Conservation (phyloP, 2,888 invertebrate genomes). For the Metellina segmentata region DNA sequence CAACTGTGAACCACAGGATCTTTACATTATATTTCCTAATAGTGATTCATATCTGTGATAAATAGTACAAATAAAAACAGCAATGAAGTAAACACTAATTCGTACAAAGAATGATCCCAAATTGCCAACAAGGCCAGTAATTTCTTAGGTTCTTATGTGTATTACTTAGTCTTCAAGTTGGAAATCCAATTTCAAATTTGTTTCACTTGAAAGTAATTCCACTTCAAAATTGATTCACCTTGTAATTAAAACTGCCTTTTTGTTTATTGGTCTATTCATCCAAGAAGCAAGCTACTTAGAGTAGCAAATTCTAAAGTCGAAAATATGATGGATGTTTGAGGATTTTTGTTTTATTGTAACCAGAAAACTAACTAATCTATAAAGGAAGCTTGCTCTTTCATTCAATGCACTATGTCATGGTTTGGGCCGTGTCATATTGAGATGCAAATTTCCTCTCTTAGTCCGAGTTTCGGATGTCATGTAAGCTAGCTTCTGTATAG, state of each 20-base stretch:
- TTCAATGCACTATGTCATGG: too few species aligned
- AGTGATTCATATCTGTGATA: constrained; percentile 75
- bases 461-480: background rate
- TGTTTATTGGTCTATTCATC: background rate
- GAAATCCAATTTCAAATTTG: background rate
- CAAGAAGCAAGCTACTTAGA: too few species aligned
- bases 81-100: background rate
- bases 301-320: too few species aligned
- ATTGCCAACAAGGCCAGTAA: constrained; percentile 40
- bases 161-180: background rate
- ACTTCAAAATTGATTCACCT: background rate
- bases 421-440: too few species aligned
- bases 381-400: too few species aligned
- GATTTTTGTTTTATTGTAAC: too few species aligned
- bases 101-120: background rate
- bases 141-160: constrained; percentile 56
- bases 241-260: constrained; percentile 56
- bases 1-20: constrained; percentile 65
- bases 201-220: background rate
- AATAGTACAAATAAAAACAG: constrained; percentile 68
- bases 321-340: too few species aligned
- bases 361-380: too few species aligned
- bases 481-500: background rate
- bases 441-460: background rate
- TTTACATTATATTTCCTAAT: constrained; percentile 58